phyloP scores from a whole-genome alignment of 2,113 vertebrate species.

The Calyptomena viridis region DNA sequence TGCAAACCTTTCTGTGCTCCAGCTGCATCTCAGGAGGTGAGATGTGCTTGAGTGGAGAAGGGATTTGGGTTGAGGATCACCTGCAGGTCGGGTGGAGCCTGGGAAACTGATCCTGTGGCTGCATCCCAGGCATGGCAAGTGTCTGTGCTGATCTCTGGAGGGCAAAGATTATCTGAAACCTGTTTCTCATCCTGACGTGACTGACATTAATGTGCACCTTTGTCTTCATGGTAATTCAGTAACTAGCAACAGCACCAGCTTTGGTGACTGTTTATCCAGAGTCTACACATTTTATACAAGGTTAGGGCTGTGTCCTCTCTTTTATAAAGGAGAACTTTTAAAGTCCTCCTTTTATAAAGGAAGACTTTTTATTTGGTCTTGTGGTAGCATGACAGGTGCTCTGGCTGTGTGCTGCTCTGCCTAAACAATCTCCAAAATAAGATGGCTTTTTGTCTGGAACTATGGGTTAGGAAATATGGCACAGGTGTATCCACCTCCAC shows the following conservation, averaged over 20 bases:
- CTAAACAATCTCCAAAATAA: background rate
- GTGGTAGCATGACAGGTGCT: background rate
- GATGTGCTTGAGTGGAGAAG: background rate
- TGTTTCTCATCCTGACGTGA: background rate
- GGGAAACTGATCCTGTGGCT: background rate
- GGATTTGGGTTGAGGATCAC: background rate
- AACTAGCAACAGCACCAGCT: background rate
- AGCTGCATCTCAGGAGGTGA: background rate
- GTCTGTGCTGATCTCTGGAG: background rate
- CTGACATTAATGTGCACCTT: background rate
- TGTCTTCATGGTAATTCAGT: background rate
- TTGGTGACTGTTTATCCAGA: slow-evolving; percentile 53
- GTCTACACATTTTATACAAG: slow-evolving; percentile 61
- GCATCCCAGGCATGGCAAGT: accelerated
- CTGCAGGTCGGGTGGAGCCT: background rate
- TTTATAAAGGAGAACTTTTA: slow-evolving; percentile 35
- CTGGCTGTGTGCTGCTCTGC: background rate
- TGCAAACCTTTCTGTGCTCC: background rate
- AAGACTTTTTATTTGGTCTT: background rate
- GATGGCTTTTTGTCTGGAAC: background rate
- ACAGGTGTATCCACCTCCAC: background rate
- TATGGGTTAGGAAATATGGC: background rate
- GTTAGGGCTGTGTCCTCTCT: slow-evolving; percentile 12
- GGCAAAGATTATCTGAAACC: background rate
- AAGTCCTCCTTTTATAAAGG: slow-evolving; percentile 38